phyloP scores from a whole-genome alignment of 2,797 vertebrate genomes.

The Anas flavirostris region DNA sequence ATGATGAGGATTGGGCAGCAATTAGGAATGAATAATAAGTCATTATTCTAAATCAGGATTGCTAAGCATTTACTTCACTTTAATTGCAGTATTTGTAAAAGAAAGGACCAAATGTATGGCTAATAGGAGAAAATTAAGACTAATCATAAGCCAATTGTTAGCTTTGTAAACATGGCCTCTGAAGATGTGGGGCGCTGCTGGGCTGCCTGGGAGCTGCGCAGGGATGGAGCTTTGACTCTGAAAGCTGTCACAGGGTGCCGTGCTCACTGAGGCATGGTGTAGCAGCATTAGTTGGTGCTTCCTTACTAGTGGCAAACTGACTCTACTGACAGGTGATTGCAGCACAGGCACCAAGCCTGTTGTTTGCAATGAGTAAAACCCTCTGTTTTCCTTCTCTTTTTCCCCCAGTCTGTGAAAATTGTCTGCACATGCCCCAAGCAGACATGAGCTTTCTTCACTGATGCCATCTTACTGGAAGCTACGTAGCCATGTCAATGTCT shows the following conservation, averaged over 20 bases:
- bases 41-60: slow-evolving; percentile 11
- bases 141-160: background rate
- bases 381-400: background rate
- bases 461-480: background rate
- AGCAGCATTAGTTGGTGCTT: background rate
- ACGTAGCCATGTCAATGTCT: background rate
- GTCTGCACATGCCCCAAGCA: fast-evolving
- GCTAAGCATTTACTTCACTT: background rate
- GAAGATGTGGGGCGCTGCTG: background rate
- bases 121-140: background rate
- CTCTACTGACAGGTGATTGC: background rate
- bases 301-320: background rate
- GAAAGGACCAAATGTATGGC: background rate
- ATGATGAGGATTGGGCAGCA: background rate
- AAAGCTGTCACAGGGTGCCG: background rate
- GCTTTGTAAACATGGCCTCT: background rate
- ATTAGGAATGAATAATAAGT: slow-evolving; percentile 9
- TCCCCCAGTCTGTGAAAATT: background rate
- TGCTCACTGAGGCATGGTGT: fast-evolving
- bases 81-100: background rate
- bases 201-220: background rate
- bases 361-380: background rate
- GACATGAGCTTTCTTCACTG: background rate
- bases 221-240: background rate
- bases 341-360: background rate